A percentile compares a stretch with the other conserved stretches of the same genome.
Conservation (phyloP, 2,797 vertebrate species). For the Gymnocypris eckloni region DNA sequence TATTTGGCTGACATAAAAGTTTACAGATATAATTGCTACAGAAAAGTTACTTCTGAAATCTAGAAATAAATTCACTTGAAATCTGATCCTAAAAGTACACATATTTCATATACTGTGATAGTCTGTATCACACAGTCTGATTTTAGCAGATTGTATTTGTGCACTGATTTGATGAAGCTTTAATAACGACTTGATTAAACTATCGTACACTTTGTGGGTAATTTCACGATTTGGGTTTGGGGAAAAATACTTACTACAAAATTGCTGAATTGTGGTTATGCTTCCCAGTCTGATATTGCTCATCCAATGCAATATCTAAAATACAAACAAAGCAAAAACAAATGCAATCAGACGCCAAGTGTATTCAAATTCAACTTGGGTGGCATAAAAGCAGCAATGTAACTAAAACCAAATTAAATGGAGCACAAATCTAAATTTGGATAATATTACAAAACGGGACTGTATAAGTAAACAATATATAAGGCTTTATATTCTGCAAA, state of each 20-base stretch:
- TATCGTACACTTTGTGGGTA: conserved; percentile 20
- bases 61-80: neutral
- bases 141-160: conserved; percentile 13
- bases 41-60: neutral
- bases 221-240: neutral
- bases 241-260: neutral
- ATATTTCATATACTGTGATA: conserved; percentile 11
- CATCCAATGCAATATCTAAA: neutral
- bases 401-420: conserved; percentile 58
- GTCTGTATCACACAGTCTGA: neutral
- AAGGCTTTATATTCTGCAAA: conserved; percentile 70
- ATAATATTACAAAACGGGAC: conserved; percentile 55
- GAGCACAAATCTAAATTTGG: conserved; percentile 72
- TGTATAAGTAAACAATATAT: conserved; percentile 55
- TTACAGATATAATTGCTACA: conserved; percentile 4
- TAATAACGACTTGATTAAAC: conserved; percentile 15
- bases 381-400: conserved; percentile 71
- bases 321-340: conserved; percentile 62
- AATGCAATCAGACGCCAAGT: conserved; percentile 64
- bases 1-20: conserved; percentile 11
- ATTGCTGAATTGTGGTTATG: conserved; percentile 9
- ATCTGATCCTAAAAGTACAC: conserved; percentile 3
- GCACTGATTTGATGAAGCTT: conserved; percentile 11
- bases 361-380: conserved; percentile 68
- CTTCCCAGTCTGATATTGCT: conserved; percentile 35